Conservation (phyloP, 2,797 vertebrate species). For the Decapterus maruadsi region DNA sequence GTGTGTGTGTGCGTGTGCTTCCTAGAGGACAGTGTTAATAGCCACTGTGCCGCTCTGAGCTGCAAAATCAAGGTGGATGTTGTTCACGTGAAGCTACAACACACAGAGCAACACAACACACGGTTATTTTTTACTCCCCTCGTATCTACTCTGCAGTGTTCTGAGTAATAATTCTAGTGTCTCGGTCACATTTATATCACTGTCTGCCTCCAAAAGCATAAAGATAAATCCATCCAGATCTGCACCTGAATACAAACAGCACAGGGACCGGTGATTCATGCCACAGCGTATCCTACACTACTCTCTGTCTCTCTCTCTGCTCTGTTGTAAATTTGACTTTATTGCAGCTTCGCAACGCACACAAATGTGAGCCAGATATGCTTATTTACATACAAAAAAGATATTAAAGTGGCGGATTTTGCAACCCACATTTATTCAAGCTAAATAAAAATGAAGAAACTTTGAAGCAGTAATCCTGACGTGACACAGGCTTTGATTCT, state of each 20-base stretch:
- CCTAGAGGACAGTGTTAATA: slow-evolving; percentile 43
- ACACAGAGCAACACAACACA: slow-evolving; percentile 14
- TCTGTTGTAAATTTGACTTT: slow-evolving; percentile 32
- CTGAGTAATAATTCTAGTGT: slow-evolving; percentile 26
- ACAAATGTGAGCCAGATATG: neutral
- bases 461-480: neutral
- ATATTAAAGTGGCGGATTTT: neutral
- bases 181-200: slow-evolving; percentile 22
- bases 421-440: neutral
- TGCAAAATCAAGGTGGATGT: slow-evolving; percentile 15
- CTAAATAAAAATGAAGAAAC: neutral
- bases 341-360: slow-evolving; percentile 21
- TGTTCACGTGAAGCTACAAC: slow-evolving; percentile 10
- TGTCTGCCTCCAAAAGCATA: slow-evolving; percentile 23
- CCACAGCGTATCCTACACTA: neutral
- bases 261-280: slow-evolving; percentile 38
- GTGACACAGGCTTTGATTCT: too few species aligned
- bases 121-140: slow-evolving; percentile 9
- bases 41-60: slow-evolving; percentile 16
- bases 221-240: slow-evolving; percentile 39
- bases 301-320: neutral
- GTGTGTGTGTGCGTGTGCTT: slow-evolving; percentile 26
- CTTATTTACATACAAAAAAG: neutral
- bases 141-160: slow-evolving; percentile 15
- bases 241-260: slow-evolving; percentile 32